Evolutionary conservation across 2,797 vertebrate species (phyloP), one percentile per base, ranked within the genome.

Genomic region (Melanotaenia maccullochi): DNA sequence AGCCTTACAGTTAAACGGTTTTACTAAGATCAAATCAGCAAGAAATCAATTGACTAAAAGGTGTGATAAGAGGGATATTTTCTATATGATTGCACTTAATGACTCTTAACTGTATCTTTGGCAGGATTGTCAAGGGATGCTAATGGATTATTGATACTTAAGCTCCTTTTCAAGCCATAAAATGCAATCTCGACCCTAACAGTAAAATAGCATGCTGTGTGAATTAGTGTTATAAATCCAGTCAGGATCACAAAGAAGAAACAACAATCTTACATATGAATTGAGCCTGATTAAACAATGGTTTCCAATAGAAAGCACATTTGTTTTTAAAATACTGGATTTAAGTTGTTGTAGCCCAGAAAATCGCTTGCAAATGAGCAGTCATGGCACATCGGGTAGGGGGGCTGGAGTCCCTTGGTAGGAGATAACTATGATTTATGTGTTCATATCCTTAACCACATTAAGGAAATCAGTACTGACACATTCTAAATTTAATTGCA

Each of bases 341-440:
- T 36, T 6, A 2, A 36, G 35, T 36, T 9, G 35, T 62, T 44
- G 58, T 65, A 67, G 68, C 38, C 69, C 65, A 65, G 52, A 56
- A 60, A 65, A 49, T 52, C n/a, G 13, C 8, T 38, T 75, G 56
- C 73, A 78, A 14, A 51, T 40, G 47, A 32, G 54, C 79, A 66
- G 65, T 25, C 47, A 13, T 68, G 73, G 54, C 52, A 54, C 56
- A 20, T 18, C 62, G 24, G 85, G 28, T 28, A 28, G 65, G 54
- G 54, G 47, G 62, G 49, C 57, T n/a, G 28, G 0, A 8, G 42
- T 65, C 70, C 67, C 62, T 6, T 42, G 61, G 57, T 65, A 66
- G 71, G 81, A 75, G 73, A 82, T 84, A 78, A 84, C 69, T 73
- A 40, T 82, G 85, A 89, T 86, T 84, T 77, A 86, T 83, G 74